Conservation (phyloP, 2,797 vertebrate species). For the Cyclura pinguis region DNA sequence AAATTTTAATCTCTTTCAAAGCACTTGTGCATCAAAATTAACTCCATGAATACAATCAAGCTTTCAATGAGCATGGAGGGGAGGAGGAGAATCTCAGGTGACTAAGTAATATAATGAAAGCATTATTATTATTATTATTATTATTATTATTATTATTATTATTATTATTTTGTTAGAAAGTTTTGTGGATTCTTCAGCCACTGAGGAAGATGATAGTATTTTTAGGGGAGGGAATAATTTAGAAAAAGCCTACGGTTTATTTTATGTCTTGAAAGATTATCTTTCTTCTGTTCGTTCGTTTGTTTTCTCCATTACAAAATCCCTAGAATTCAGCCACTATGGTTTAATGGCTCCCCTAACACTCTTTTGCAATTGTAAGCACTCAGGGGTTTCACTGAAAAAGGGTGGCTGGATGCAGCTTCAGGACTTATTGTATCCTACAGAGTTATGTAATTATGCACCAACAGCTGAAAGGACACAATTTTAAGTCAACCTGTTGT, state of each 20-base stretch:
- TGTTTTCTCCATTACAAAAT: conserved; percentile 57
- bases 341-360: conserved; percentile 70
- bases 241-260: conserved; percentile 33
- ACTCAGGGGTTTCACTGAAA: conserved; percentile 76
- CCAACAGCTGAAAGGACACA: conserved; percentile 74
- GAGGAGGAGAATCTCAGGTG: conserved; percentile 56
- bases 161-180: conserved; percentile 45
- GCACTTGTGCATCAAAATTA: conserved; percentile 40
- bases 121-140: conserved; percentile 48
- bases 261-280: conserved; percentile 53
- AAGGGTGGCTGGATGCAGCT: conserved; percentile 74
- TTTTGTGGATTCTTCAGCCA: conserved; percentile 44
- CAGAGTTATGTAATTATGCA: conserved; percentile 73
- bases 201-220: background rate
- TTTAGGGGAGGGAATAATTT: conserved; percentile 47
- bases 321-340: conserved; percentile 58
- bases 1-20: background rate
- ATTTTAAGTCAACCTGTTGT: conserved; percentile 76
- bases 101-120: conserved; percentile 48
- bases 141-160: conserved; percentile 47
- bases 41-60: conserved; percentile 56
- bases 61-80: conserved; percentile 60
- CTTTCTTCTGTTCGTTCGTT: conserved; percentile 6
- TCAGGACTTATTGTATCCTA: conserved; percentile 73
- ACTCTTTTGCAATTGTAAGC: conserved; percentile 74